Evolutionary conservation across 1,140 invertebrate species (phyloP), one percentile per base, ranked within the genome.

Genomic region (Macrosteles quadrilineatus): DNA sequence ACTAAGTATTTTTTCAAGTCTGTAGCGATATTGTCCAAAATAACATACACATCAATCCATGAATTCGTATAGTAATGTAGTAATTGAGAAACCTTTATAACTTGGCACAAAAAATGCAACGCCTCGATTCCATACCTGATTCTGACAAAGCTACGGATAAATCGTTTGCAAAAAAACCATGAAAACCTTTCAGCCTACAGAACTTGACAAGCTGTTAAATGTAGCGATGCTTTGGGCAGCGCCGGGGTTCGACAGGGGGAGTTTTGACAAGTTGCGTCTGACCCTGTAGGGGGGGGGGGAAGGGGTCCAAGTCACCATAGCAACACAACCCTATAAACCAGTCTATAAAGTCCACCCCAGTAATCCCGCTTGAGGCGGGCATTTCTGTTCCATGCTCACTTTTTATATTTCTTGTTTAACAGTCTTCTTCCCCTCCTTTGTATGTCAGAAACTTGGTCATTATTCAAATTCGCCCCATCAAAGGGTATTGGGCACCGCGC

Each of bases 311-410:
- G 55, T 59, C 23, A 23, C 55, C 27, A 59, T 29, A 25, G 55
- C 27, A 30, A 59, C 55, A 6, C 23, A 2, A 3, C 21, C 14
- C 55, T 29, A 59, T 59, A 59, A 59, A 59, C 55, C 55, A 59
- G 55, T 59, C 55, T 59, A 59, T 59, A 59, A 67, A 67, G 65
- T 67, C 65, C 43, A 25, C 65, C 65, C 30, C 65, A 45, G 14
- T 40, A 23, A 59, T 27, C 27, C 55, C 25, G 17, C 11, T 36
- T 36, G 32, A 36, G 32, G 32, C 32, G 32, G 32, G 32, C 65
- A 29, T 53, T 53, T 19, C 47, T 53, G 19, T 53, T 53, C 21
- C 47, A 19, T 59, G 55, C 23, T 59, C 55, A 59, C 55, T 59
- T 59, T 59, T 59, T 59, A 59, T 59, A 59, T 59, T 59, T 59